Evolutionary conservation across 2,113 vertebrate species (phyloP), one percentile per base, ranked within the genome.

Genomic region (Archilochus colubris): DNA sequence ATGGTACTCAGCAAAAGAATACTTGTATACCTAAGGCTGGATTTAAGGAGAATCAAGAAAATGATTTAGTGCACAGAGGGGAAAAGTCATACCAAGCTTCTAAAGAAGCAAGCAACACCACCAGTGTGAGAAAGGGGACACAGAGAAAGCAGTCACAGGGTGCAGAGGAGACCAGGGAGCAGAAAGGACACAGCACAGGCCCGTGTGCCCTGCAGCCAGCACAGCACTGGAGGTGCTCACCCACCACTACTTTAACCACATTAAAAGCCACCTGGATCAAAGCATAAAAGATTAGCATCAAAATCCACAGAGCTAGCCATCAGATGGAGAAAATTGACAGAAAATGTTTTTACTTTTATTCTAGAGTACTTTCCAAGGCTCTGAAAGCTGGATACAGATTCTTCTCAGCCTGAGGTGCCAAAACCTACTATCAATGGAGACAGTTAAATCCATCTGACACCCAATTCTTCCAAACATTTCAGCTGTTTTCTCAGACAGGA

Each of bases 121-220:
- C 4, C 43, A 19, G 0, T 2, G 27, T 46, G 80, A 38, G 54
- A 40, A 40, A 51, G 4, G 3, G 38, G 24, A 24, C 5, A 5
- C 33, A 17, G 40, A 28, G 36, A 25, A 33, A 36, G 43, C 48
- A 27, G 25, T 3, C 20, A 3, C n/a, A 12, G 5, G 10, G 38
- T 22, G 33, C 13, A 14, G 28, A 33, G 46, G n/a, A 62, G 57
- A 43, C 6, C 0, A 0, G 36, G 9, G 14, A 59, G 40, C 18
- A 5, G n/a, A 7, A 24, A 0, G 2, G n/a, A 3, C 0, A 2
- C 36, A 31, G 40, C 40, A 25, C 30, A 6, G 2, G 14, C 27
- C 1, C 0, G 15, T 1, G 5, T 30, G 38, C 27, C 64, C 69
- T 4, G 22, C 9, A n/a, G n/a, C 61, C 43, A 31, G 28, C 36